Conservation (phyloP, 1,140 invertebrate species). For the Trigoniulus corallinus region DNA sequence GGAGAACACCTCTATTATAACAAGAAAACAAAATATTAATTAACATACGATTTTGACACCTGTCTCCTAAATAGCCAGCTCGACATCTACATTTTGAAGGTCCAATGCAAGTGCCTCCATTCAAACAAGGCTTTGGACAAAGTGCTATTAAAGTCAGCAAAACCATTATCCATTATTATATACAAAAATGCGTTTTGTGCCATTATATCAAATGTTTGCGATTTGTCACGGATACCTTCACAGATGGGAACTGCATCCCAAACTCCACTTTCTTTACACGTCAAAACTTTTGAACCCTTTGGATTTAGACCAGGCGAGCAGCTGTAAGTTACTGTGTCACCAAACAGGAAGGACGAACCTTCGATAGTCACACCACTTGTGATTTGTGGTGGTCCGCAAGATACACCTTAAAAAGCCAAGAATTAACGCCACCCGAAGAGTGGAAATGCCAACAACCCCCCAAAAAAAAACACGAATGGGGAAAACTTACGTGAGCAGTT, state of each 20-base stretch:
- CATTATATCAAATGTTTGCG: background rate
- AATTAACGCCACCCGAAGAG: too few species aligned
- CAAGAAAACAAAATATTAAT: background rate
- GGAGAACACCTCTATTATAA: background rate
- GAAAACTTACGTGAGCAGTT: too few species aligned
- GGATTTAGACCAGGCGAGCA: background rate
- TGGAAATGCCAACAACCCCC: too few species aligned
- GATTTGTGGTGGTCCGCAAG: too few species aligned
- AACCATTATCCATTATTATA: background rate
- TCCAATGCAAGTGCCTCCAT: slow-evolving; percentile 24
- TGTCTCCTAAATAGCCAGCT: slow-evolving; percentile 20
- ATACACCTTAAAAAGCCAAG: too few species aligned
- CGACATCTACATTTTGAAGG: slow-evolving; percentile 26
- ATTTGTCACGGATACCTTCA: background rate
- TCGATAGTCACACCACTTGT: too few species aligned
- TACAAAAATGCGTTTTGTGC: background rate
- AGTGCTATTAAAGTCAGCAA: background rate
- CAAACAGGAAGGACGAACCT: background rate
- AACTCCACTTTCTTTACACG: background rate
- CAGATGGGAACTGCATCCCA: background rate
- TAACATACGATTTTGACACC: slow-evolving; percentile 22
- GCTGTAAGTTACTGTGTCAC: background rate
- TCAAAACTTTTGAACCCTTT: background rate
- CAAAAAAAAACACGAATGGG: too few species aligned
- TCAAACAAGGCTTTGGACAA: slow-evolving; percentile 19